phyloP scores from a whole-genome alignment of 1,140 invertebrate genomes.

The Homarus americanus region DNA sequence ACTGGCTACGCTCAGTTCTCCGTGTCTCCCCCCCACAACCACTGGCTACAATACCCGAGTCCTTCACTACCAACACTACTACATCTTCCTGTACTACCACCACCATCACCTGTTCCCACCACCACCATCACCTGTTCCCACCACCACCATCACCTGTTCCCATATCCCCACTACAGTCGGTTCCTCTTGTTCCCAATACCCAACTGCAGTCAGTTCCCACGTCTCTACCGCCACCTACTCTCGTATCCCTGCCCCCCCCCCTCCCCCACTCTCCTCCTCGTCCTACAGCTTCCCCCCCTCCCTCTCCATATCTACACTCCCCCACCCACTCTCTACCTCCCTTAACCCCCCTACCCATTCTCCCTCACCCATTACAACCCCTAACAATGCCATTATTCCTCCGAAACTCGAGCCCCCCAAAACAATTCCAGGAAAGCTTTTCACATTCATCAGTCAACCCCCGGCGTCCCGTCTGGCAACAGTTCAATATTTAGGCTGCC shows the following conservation, averaged over 20 bases:
- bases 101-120: not conserved
- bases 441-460: not conserved
- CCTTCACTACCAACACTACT: not conserved
- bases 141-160: not conserved
- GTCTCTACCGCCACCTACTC: not conserved
- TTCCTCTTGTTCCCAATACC: not conserved
- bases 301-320: not conserved
- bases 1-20: not conserved
- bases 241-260: not conserved
- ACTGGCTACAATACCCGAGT: not conserved
- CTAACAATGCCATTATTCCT: constrained; percentile 15
- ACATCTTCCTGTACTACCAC: too few species aligned
- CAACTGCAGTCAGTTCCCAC: not conserved
- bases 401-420: not conserved
- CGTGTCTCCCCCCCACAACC: not conserved
- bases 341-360: not conserved
- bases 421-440: not conserved
- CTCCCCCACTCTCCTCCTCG: too few species aligned
- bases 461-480: too few species aligned
- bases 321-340: not conserved
- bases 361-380: not conserved
- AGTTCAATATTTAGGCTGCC: too few species aligned
- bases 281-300: not conserved
- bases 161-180: not conserved
- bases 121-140: not conserved